A percentile compares a stretch with the other conserved stretches of the same genome.
phyloP scores from a whole-genome alignment of 2,888 invertebrate genomes.

The Cerceris ruficornis region DNA sequence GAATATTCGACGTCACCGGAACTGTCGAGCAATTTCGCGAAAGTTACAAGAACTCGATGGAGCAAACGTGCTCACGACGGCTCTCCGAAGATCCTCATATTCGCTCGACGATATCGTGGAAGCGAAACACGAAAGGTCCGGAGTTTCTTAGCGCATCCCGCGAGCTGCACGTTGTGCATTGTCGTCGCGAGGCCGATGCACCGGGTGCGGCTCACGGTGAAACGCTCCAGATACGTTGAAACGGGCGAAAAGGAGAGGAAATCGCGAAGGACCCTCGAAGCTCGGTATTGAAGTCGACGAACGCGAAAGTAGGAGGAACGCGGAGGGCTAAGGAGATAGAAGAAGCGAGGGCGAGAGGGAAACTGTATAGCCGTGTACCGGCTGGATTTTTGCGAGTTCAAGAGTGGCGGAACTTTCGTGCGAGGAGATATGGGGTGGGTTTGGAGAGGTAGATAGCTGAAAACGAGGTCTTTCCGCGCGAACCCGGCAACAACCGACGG shows the following conservation, averaged over 20 bases:
- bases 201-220: conserved; percentile 14
- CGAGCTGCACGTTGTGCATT: conserved; percentile 13
- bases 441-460: conserved; percentile 26
- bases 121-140: conserved; percentile 4
- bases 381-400: conserved; percentile 47
- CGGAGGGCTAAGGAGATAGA: too few species aligned
- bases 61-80: neutral
- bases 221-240: conserved; percentile 44
- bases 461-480: conserved; percentile 46
- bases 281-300: conserved; percentile 24
- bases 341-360: conserved; percentile 10
- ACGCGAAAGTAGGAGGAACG: neutral
- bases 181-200: conserved; percentile 40
- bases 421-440: conserved; percentile 16
- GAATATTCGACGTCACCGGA: too few species aligned
- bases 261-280: conserved; percentile 35
- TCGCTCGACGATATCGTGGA: neutral
- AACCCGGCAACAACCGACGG: conserved; percentile 38
- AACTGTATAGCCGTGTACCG: conserved; percentile 22
- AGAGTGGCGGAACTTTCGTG: conserved; percentile 41
- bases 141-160: conserved; percentile 16
- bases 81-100: neutral
- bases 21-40: too few species aligned
- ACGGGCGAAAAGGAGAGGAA: conserved; percentile 29
- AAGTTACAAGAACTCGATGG: too few species aligned